Base-by-base conservation (phyloP, 2,113 vertebrate species). In the Mastomys natalensis region DNA sequence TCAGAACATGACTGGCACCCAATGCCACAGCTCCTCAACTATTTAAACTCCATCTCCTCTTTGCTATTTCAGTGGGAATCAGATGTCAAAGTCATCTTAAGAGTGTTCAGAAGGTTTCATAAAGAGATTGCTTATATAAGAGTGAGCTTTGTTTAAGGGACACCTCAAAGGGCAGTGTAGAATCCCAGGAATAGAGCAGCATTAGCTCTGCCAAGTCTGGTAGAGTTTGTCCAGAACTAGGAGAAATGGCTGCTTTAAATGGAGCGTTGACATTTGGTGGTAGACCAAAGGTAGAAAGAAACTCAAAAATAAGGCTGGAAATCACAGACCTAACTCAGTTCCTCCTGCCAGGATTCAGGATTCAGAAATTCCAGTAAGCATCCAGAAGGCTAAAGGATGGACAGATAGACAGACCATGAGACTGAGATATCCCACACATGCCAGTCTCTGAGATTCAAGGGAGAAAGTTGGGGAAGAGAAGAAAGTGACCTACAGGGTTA, bases 401-500 rank as follows among this genome's bases (percentile, higher is more conserved):
- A 51, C 24, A 70, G 6, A 48, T 1, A 31, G 0, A 15, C 3
- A 16, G 58, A 60, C 51, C 12, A 24, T 3, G 31, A 29, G 45
- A 21, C 62, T 43, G 72, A 13, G 2, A 15, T 37, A 26, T 37
- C 9, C 22, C n/a, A 51, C 24, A 24, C 5, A 31, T 76, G 6
- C 13, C 8, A 86, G 66, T 15, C 60, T 85, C 24, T 31, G 0
- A 0, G 43, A 89, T 31, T 4, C 17, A 72, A 22, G 2, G 7
- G 9, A 74, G 4, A 6, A 1, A 5, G 22, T 7, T 1, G 29
- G 5, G 26, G 26, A 64, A 66, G 26, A 48, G 45, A 22, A 64
- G 43, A 10, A 29, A 0, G 15, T 7, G 0, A 3, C 24, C 55
- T 26, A 1, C 7, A 66, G 22, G 48, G 40, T 21, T 9, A 55